Conservation (phyloP, 2,797 vertebrate genomes). For the Onychomys torridus region DNA sequence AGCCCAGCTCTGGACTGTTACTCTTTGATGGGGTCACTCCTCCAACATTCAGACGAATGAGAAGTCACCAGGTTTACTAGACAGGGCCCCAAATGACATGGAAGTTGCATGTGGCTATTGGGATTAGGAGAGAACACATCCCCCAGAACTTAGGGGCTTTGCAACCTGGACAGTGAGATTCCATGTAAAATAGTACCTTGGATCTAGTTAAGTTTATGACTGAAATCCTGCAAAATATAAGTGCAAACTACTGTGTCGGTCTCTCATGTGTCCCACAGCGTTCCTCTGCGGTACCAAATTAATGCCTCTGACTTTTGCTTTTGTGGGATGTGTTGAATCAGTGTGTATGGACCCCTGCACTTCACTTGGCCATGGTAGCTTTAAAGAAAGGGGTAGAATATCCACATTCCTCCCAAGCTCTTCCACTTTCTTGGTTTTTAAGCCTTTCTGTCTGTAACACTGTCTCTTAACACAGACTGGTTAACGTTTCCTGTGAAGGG, state of each 20-base stretch:
- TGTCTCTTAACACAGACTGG: neutral
- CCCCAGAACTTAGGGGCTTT: neutral
- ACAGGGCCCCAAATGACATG: neutral
- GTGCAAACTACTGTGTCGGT: neutral
- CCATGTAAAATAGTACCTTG: neutral
- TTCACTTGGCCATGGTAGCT: neutral
- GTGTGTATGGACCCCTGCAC: neutral
- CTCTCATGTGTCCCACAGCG: rapidly evolving
- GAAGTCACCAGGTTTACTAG: too few species aligned
- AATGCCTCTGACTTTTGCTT: neutral
- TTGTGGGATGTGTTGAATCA: neutral
- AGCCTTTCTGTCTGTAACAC: neutral
- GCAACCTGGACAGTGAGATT: neutral
- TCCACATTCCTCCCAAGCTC: neutral
- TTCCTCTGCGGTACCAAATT: neutral
- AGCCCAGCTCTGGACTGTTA: neutral
- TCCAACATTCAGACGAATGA: neutral
- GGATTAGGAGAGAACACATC: neutral
- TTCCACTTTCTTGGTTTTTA: neutral
- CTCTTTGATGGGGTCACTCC: neutral
- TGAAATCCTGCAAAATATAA: neutral
- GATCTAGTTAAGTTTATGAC: neutral
- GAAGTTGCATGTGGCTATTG: neutral
- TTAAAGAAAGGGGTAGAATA: neutral
- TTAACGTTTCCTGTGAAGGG: neutral